These are phyloP conservation scores for Toxotes chatareus DNA, from an alignment of 2,113 vertebrate species.

Conservation along the genomic window DNA sequence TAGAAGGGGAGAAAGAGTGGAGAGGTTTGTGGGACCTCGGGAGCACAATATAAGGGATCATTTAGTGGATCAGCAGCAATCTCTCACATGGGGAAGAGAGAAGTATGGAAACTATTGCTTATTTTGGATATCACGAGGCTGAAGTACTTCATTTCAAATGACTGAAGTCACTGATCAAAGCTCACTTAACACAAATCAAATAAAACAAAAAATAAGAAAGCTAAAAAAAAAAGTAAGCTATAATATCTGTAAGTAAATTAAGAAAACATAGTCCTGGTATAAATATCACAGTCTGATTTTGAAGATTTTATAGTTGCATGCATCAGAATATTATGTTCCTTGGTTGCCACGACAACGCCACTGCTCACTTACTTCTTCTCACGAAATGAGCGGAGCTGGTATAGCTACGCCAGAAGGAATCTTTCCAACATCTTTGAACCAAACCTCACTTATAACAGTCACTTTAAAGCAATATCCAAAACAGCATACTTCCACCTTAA, in stretches of 20 bases:
- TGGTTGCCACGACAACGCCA: background rate
- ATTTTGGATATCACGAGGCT: conserved; percentile 2
- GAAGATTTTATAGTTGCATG: background rate
- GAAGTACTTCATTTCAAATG: background rate
- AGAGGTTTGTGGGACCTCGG: conserved; percentile 47
- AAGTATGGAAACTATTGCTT: conserved; percentile 13
- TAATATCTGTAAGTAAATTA: background rate
- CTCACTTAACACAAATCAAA: background rate
- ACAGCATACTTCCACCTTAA: conserved; percentile 9
- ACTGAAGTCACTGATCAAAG: background rate
- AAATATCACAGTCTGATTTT: background rate
- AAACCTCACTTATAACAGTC: conserved; percentile 3
- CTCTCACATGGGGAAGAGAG: conserved; percentile 35
- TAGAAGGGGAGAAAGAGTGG: conserved; percentile 41
- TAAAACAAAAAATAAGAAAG: background rate
- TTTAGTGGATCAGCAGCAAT: conserved; percentile 45
- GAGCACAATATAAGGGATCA: conserved; percentile 47
- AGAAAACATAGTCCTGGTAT: background rate
- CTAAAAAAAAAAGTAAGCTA: background rate
- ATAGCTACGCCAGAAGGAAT: conserved; percentile 11
- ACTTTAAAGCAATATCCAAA: conserved; percentile 15
- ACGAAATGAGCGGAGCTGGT: conserved; percentile 24
- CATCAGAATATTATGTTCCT: background rate
- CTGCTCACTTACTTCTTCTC: conserved; percentile 17
- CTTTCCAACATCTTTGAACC: conserved; percentile 36